phyloP scores from a whole-genome alignment of 2,888 invertebrate species.

The Hypsopygia costalis region DNA sequence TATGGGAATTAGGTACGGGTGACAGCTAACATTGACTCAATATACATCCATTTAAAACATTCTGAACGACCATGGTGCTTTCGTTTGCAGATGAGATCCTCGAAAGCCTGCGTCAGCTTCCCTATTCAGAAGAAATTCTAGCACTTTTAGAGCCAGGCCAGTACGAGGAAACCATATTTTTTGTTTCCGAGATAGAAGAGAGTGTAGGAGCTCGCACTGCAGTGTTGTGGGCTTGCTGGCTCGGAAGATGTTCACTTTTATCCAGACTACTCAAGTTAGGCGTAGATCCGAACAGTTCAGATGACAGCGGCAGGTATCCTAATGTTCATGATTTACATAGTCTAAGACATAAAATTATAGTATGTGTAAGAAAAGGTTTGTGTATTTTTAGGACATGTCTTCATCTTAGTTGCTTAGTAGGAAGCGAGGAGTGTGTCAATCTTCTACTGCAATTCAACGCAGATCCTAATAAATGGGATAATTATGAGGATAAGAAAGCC shows the following conservation, averaged over 20 bases:
- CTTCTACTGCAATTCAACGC: conserved; percentile 85
- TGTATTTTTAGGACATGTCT: conserved; percentile 76
- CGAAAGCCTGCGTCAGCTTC: conserved; percentile 53
- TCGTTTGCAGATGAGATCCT: conserved; percentile 59
- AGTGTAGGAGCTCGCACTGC: conserved; percentile 70
- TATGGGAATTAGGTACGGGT: conserved; percentile 71
- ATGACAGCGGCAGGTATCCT: conserved; percentile 83
- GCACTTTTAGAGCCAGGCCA: conserved; percentile 59
- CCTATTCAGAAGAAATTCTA: conserved; percentile 67
- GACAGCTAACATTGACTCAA: no score
- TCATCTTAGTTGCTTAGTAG: conserved; percentile 89
- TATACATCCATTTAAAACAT: no score
- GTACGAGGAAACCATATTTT: conserved; percentile 61
- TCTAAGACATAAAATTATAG: no score
- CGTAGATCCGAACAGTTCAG: conserved; percentile 83
- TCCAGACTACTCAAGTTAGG: conserved; percentile 74
- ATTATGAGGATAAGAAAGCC: conserved; percentile 81
- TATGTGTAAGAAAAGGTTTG: no score
- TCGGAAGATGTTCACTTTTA: conserved; percentile 79
- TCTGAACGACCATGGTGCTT: no score
- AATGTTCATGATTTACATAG: not conserved
- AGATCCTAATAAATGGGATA: conserved; percentile 87
- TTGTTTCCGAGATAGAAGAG: conserved; percentile 39
- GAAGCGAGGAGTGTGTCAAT: conserved; percentile 85
- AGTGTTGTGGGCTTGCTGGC: conserved; percentile 82